A percentile compares a stretch with the other conserved stretches of the same genome.
Evolutionary conservation across 2,888 invertebrate species (phyloP).

Genomic region (Hemaris fuciformis): DNA sequence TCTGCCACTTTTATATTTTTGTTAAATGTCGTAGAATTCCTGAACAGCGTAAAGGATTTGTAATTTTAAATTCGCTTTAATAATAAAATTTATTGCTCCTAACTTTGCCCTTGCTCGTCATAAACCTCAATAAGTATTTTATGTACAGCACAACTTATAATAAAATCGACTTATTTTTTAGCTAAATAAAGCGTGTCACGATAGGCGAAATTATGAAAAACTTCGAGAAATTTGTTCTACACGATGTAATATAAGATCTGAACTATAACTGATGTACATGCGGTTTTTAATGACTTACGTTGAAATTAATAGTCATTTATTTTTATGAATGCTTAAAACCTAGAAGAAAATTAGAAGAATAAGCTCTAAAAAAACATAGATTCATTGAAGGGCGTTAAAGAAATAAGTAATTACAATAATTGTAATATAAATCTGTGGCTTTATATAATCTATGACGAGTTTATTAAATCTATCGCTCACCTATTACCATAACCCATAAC

Average conservation of each 20-base stretch:
- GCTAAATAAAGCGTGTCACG: neutral
- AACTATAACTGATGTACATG: neutral
- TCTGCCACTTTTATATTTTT: no score
- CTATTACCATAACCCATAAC: neutral
- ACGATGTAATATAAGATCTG: no score
- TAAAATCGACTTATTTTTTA: no score
- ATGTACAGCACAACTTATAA: neutral
- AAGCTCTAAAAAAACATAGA: no score
- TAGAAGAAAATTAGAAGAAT: no score
- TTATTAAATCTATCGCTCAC: neutral
- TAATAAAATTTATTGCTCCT: constrained; percentile 4
- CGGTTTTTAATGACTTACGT: neutral
- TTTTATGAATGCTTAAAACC: no score
- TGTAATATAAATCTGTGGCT: no score
- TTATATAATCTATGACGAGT: no score
- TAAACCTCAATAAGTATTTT: constrained; percentile 7
- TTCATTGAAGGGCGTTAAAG: no score
- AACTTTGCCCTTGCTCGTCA: constrained; percentile 11
- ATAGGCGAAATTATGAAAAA: neutral
- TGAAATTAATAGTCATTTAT: neutral
- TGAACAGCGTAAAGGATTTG: no score
- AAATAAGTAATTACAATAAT: no score
- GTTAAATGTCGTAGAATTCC: no score
- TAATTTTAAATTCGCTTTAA: neutral
- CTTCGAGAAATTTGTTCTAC: neutral